phyloP scores from a whole-genome alignment of 2,797 vertebrate species.

The Poecile montanus region DNA sequence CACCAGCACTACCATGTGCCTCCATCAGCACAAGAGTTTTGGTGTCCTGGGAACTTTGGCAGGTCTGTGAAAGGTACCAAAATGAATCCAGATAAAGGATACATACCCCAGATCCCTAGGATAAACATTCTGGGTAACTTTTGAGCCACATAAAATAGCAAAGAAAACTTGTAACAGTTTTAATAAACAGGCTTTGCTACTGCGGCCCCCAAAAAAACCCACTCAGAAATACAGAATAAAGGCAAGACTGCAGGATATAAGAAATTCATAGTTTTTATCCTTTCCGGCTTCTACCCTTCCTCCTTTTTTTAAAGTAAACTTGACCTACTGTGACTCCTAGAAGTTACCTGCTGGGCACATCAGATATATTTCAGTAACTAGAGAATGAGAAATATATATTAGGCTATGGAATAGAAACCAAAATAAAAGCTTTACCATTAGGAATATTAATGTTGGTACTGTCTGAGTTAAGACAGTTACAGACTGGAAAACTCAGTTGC shows the following conservation, averaged over 20 bases:
- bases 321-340: slow-evolving; percentile 43
- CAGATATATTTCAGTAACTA: slow-evolving; percentile 49
- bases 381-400: slow-evolving; percentile 31
- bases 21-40: neutral
- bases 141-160: neutral
- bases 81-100: neutral
- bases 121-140: neutral
- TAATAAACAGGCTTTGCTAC: neutral
- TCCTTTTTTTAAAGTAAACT: neutral
- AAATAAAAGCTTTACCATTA: slow-evolving; percentile 38
- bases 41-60: neutral
- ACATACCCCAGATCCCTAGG: neutral
- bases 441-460: slow-evolving; percentile 19
- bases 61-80: neutral
- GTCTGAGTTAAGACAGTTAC: slow-evolving; percentile 19
- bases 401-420: slow-evolving; percentile 12
- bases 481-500: neutral
- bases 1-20: neutral
- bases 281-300: neutral
- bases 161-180: neutral
- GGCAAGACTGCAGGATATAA: neutral
- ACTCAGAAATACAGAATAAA: neutral
- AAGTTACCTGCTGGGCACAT: slow-evolving; percentile 55
- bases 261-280: neutral
- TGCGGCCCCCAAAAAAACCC: rapidly evolving